phyloP scores from a whole-genome alignment of 2,888 invertebrate genomes.

The Anaspis maculata region DNA sequence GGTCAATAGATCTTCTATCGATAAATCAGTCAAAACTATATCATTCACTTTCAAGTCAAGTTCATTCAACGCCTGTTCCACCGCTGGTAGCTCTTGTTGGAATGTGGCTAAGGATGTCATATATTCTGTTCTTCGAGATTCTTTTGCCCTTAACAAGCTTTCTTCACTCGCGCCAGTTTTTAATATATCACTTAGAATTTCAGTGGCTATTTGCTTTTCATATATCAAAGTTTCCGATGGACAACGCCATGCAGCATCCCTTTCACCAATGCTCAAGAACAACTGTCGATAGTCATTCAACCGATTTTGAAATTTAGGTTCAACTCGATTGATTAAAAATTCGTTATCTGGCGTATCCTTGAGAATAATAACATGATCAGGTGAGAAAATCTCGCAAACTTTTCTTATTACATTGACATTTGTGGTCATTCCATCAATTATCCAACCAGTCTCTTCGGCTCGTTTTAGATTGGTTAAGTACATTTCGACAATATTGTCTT shows the following conservation, averaged over 20 bases:
- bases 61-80: constrained; percentile 22
- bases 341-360: constrained; percentile 45
- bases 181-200: constrained; percentile 17
- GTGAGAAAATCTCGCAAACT: constrained; percentile 43
- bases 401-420: constrained; percentile 45
- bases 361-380: constrained; percentile 50
- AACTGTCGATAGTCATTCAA: constrained; percentile 30
- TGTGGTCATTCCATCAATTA: constrained; percentile 52
- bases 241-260: constrained; percentile 28
- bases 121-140: constrained; percentile 12
- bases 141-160: constrained; percentile 4
- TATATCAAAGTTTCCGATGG: constrained; percentile 19
- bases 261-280: constrained; percentile 26
- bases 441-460: constrained; percentile 46
- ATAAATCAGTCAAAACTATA: constrained; percentile 27
- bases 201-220: constrained; percentile 12
- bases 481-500: constrained; percentile 43
- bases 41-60: constrained; percentile 21
- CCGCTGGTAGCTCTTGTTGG: constrained; percentile 20
- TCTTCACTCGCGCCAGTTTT: constrained; percentile 4
- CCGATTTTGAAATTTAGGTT: constrained; percentile 19
- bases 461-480: constrained; percentile 36
- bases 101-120: constrained; percentile 16
- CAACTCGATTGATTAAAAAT: constrained; percentile 32
- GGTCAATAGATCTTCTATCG: constrained; percentile 26